phyloP scores from a whole-genome alignment of 2,113 vertebrate genomes.

The Orientallactaga bullata region DNA sequence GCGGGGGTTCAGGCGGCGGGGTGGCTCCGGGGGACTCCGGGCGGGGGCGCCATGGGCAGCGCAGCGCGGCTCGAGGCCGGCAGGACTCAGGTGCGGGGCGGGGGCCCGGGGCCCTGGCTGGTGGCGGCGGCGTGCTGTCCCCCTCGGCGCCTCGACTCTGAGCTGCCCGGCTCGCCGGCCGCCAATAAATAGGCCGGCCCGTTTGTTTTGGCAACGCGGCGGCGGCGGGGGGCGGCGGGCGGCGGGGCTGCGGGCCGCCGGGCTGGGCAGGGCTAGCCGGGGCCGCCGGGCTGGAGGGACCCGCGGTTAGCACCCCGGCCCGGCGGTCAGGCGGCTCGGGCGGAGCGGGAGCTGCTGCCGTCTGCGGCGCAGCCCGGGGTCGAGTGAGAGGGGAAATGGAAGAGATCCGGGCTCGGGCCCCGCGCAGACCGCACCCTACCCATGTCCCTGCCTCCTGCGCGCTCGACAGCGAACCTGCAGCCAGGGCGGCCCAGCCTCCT shows the following conservation, averaged over 20 bases:
- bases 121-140: conserved; percentile 83
- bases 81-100: conserved; percentile 92
- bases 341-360: conserved; percentile 84
- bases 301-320: conserved; percentile 89
- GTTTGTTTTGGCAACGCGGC: conserved; percentile 94
- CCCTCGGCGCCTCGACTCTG: conserved; percentile 86
- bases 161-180: conserved; percentile 87
- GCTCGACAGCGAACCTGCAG: conserved; percentile 88
- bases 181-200: conserved; percentile 91
- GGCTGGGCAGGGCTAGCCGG: conserved; percentile 86
- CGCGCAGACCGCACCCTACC: conserved; percentile 96
- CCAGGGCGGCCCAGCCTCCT: conserved; percentile 86
- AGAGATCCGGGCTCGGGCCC: conserved; percentile 92
- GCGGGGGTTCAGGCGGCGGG: conserved; percentile 84
- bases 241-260: conserved; percentile 86
- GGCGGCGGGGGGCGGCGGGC: conserved; percentile 87
- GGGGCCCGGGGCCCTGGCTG: conserved; percentile 88
- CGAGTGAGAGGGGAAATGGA: conserved; percentile 90
- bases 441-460: conserved; percentile 87
- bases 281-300: conserved; percentile 86
- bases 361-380: conserved; percentile 83
- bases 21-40: conserved; percentile 86
- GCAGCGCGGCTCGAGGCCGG: conserved; percentile 87
- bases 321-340: conserved; percentile 86
- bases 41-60: conserved; percentile 82